Conservation (phyloP, 2,113 vertebrate species). For the Ictalurus punctatus region DNA sequence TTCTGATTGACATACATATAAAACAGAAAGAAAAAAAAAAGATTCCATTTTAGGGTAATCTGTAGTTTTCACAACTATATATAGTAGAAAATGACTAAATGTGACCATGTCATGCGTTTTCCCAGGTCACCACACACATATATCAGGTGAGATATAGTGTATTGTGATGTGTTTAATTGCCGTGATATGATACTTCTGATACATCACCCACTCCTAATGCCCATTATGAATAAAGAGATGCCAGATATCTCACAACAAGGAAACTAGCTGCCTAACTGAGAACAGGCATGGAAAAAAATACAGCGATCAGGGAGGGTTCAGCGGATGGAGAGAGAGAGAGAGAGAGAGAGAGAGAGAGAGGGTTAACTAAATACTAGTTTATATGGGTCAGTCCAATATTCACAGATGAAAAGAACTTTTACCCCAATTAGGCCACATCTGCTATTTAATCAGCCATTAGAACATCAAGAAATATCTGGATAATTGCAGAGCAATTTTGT, state of each 20-base stretch:
- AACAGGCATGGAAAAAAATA: neutral
- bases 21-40: neutral
- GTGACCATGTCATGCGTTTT: neutral
- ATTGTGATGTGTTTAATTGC: neutral
- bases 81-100: neutral
- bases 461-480: slow-evolving; percentile 66
- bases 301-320: neutral
- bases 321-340: neutral
- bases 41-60: neutral
- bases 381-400: slow-evolving; percentile 16
- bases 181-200: neutral
- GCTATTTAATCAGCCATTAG: slow-evolving; percentile 61
- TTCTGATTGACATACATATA: neutral
- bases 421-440: slow-evolving; percentile 65
- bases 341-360: slow-evolving; percentile 2
- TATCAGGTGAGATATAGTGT: neutral
- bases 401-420: slow-evolving; percentile 54
- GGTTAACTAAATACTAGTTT: neutral
- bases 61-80: neutral
- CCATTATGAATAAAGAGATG: neutral
- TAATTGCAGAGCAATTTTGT: slow-evolving; percentile 69
- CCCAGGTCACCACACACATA: neutral
- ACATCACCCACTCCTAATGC: neutral
- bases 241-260: slow-evolving; percentile 7
- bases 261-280: neutral